Conservation (phyloP, 2,797 vertebrate species). For the Melanotaenia nigrans region DNA sequence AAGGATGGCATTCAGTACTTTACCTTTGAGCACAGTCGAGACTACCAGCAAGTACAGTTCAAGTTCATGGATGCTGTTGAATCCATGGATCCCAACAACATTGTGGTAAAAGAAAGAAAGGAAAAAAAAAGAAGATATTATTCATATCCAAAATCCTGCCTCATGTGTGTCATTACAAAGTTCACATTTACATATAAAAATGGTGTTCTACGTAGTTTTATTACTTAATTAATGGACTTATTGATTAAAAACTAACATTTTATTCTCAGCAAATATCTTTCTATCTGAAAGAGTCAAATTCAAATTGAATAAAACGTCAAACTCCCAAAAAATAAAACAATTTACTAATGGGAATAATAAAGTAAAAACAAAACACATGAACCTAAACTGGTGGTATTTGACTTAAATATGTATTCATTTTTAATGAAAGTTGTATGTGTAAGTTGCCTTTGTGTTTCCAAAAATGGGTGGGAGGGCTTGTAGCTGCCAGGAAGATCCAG, state of each 20-base stretch:
- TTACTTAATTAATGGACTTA: too few relatives aligned
- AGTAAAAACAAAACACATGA: not conserved
- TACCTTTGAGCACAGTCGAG: slow-evolving; percentile 91
- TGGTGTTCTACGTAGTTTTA: too few relatives aligned
- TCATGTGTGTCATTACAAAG: not conserved
- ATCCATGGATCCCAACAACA: slow-evolving; percentile 98
- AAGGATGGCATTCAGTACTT: slow-evolving; percentile 89
- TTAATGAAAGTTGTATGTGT: not conserved
- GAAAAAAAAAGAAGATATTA: too few relatives aligned
- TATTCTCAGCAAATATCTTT: slow-evolving; percentile 1
- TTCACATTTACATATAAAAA: not conserved
- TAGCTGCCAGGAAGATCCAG: not conserved
- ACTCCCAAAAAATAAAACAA: not conserved
- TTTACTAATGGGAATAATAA: not conserved
- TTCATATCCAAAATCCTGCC: not conserved
- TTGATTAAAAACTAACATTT: not conserved
- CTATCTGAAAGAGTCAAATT: not conserved
- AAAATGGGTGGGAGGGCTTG: not conserved
- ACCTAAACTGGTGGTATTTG: not conserved
- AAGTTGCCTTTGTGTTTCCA: too few relatives aligned
- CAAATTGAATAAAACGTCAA: not conserved
- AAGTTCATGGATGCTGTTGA: slow-evolving; percentile 95
- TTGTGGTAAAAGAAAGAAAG: slow-evolving; percentile 84
- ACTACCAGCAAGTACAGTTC: slow-evolving; percentile 97
- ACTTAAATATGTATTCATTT: not conserved